Conservation (phyloP, 2,797 vertebrate species). For the Lutjanus argentimaculatus region DNA sequence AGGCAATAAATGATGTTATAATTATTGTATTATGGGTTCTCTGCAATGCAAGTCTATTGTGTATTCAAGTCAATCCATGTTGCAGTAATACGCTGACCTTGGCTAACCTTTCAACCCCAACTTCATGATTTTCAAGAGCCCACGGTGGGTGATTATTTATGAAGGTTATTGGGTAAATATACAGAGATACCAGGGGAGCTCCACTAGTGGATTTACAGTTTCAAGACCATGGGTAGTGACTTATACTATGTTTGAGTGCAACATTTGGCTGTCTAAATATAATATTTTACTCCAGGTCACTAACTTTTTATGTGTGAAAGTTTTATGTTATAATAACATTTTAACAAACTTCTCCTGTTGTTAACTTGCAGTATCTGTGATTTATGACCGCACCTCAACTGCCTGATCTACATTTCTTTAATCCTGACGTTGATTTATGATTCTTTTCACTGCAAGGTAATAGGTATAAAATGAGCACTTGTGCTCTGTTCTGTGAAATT, state of each 20-base stretch:
- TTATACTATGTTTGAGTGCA: neutral
- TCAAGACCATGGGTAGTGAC: neutral
- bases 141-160: slow-evolving; percentile 23
- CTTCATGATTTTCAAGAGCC: slow-evolving; percentile 7
- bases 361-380: slow-evolving; percentile 26
- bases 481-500: slow-evolving; percentile 9
- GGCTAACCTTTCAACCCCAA: slow-evolving; percentile 5
- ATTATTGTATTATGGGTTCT: neutral
- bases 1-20: neutral
- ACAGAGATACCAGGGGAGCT: neutral
- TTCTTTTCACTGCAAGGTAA: slow-evolving; percentile 23
- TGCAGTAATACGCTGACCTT: slow-evolving; percentile 14
- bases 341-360: slow-evolving; percentile 6
- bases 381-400: slow-evolving; percentile 39
- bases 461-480: slow-evolving; percentile 28
- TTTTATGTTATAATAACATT: slow-evolving; percentile 4
- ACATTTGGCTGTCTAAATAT: neutral
- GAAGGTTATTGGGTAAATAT: slow-evolving; percentile 22
- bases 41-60: neutral
- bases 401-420: slow-evolving; percentile 31
- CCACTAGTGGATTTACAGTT: neutral
- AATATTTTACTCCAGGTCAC: neutral
- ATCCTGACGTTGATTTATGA: slow-evolving; percentile 48
- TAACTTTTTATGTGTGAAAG: neutral
- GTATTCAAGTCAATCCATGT: neutral